Evolutionary conservation across 2,888 invertebrate genomes (phyloP).

Genomic region (Aphidoletes aphidimyza): DNA sequence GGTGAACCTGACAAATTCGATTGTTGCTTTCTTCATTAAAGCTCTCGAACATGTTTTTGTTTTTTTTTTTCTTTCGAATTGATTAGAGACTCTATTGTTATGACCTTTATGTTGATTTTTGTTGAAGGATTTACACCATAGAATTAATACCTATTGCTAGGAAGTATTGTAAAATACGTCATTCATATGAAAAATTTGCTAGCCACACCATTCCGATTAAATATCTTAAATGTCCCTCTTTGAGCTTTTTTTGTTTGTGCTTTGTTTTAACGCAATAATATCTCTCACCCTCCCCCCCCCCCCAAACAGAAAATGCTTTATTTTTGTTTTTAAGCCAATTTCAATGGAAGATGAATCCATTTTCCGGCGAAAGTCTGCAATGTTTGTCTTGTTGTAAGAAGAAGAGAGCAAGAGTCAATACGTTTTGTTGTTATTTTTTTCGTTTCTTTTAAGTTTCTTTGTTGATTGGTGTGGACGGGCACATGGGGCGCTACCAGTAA

Average conservation of each 20-base stretch:
- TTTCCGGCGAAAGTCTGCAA: too few relatives aligned
- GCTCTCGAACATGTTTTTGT: not conserved
- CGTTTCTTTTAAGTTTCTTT: not conserved
- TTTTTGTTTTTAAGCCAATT: too few relatives aligned
- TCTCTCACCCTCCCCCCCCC: too few relatives aligned
- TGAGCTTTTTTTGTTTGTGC: not conserved
- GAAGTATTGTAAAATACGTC: slow-evolving; percentile 61
- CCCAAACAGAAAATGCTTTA: too few relatives aligned
- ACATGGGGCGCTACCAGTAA: slow-evolving; percentile 68
- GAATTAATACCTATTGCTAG: slow-evolving; percentile 47
- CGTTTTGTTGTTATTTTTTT: not conserved
- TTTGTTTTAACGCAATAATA: not conserved
- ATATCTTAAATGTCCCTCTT: slow-evolving; percentile 6
- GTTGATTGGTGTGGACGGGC: slow-evolving; percentile 65
- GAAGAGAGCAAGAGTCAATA: not conserved
- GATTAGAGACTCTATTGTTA: not conserved
- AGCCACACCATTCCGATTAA: slow-evolving; percentile 68
- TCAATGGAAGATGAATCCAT: too few relatives aligned
- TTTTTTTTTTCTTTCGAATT: not conserved
- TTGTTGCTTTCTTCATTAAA: not conserved
- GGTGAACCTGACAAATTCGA: not conserved
- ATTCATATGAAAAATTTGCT: slow-evolving; percentile 67
- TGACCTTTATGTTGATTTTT: not conserved
- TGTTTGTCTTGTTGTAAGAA: not conserved
- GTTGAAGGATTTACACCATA: not conserved